Evolutionary conservation across 2,888 invertebrate species (phyloP), one percentile per base, ranked within the genome.

Genomic region (Caenorhabditis sp.): DNA sequence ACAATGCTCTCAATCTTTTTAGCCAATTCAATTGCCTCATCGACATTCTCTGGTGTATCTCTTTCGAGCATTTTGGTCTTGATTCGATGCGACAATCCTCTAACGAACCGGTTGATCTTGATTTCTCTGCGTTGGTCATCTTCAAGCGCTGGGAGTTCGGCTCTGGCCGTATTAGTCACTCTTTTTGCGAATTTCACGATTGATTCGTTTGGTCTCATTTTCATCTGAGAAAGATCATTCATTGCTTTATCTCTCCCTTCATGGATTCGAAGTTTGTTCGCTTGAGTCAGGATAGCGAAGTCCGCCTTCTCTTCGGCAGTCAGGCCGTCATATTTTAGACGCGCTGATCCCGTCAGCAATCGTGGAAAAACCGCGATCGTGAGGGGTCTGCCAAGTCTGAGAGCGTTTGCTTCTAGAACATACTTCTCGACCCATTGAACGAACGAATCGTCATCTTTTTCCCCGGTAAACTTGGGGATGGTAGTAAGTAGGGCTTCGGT

Each of bases 311-410:
- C 47, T 16, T 28, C 64, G 1, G 14, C 31, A 0, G 24, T 12
- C 7, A 66, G n/a, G 1, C 28, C 24, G 26, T 66, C 64, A 22
- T 66, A 66, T 49, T 66, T 66, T 1, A 66, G 16, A 14, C 64
- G 31, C 0, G 64, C 64, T 49, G 28, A 47, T 5, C 64, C 64
- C 6, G 47, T 28, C 2, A 66, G 12, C 26, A 66, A 1, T 16
- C 64, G 3, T 6, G 64, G 64, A 19, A 66, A 47, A 8, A 66
- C 64, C n/a, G 19, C 12, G 7, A 19, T n/a, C 0, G 26, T 28
- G 0, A 66, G 19, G 8, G 4, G 14, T n/a, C 47, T 14, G 1
- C 64, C 64, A 0, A 66, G 31, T 1, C 22, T 16, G 2, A 66
- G 47, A 8, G 31, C 28, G 22, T 56, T 66, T 5, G 49, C 47